These are phyloP conservation scores for Hyalella azteca DNA, from an alignment of 2,888 invertebrate genomes.

Conservation along the genomic window DNA sequence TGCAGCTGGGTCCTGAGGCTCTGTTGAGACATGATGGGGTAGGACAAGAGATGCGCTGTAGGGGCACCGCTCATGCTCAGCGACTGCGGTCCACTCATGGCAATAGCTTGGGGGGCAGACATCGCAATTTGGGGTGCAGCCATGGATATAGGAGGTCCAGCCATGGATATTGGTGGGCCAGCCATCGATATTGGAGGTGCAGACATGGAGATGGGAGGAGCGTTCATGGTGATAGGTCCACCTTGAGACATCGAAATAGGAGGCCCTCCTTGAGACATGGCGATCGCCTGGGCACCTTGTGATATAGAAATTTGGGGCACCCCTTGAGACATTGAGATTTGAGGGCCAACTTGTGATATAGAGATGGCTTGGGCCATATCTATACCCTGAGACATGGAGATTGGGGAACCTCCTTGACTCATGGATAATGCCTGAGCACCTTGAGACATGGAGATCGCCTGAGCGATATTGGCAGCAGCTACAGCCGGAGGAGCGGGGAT, in stretches of 20 bases:
- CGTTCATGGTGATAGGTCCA: slow-evolving; percentile 9
- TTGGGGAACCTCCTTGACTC: slow-evolving; percentile 3
- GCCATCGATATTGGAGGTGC: slow-evolving; percentile 32
- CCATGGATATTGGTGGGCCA: slow-evolving; percentile 15
- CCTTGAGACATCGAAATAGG: slow-evolving; percentile 19
- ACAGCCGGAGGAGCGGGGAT: slow-evolving; percentile 23
- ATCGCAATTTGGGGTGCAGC: slow-evolving; percentile 27
- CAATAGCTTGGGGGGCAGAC: background rate
- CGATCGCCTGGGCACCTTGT: background rate
- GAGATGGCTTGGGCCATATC: slow-evolving; percentile 13
- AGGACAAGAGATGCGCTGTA: slow-evolving; percentile 48
- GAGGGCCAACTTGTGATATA: slow-evolving; percentile 17
- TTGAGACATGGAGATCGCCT: slow-evolving; percentile 19
- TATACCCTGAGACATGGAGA: slow-evolving; percentile 15
- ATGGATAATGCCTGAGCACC: slow-evolving; percentile 9
- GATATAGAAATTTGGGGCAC: background rate
- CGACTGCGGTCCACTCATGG: slow-evolving; percentile 42
- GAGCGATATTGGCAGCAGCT: slow-evolving; percentile 9
- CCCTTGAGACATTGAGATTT: slow-evolving; percentile 3
- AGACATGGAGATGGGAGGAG: slow-evolving; percentile 22
- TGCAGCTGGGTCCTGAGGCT: slow-evolving; percentile 55
- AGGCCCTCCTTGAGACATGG: slow-evolving; percentile 13
- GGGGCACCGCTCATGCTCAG: slow-evolving; percentile 57
- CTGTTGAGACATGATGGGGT: slow-evolving; percentile 58
- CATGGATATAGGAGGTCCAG: slow-evolving; percentile 22